A percentile compares a stretch with the other conserved stretches of the same genome.
Conservation (phyloP, 2,888 invertebrate genomes). For the Drosophila mimetica region DNA sequence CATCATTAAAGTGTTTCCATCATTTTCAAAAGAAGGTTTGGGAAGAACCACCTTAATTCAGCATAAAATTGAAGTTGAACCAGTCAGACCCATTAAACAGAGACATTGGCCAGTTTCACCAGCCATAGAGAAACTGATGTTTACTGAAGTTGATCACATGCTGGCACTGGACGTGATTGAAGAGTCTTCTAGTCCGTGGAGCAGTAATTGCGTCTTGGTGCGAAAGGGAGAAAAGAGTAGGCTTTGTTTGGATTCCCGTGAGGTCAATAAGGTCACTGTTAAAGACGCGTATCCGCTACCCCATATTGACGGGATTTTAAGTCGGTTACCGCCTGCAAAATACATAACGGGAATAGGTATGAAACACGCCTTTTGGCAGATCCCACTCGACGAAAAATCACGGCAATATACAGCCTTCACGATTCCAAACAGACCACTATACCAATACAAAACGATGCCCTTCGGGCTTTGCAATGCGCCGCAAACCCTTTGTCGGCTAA, state of each 20-base stretch:
- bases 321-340: not conserved
- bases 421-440: not conserved
- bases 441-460: slow-evolving; percentile 1
- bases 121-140: slow-evolving; percentile 19
- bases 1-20: not conserved
- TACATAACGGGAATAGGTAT: not conserved
- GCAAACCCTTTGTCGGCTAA: slow-evolving; percentile 22
- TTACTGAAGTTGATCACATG: slow-evolving; percentile 73
- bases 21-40: slow-evolving; percentile 1
- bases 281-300: not conserved
- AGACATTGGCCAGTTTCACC: slow-evolving; percentile 12
- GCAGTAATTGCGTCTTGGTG: slow-evolving; percentile 66
- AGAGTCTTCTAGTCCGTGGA: slow-evolving; percentile 68
- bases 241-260: slow-evolving; percentile 43
- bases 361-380: not conserved
- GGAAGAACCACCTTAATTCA: not conserved
- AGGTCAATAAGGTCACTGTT: not conserved
- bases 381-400: slow-evolving; percentile 1
- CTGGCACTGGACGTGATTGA: slow-evolving; percentile 67
- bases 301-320: not conserved
- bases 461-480: slow-evolving; percentile 51
- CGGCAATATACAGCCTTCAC: slow-evolving; percentile 8
- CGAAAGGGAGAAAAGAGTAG: slow-evolving; percentile 57
- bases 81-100: not conserved
- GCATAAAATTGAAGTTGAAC: not conserved